Percentiles rank a stretch among this genome's conserved stretches.
phyloP scores from a whole-genome alignment of 2,888 invertebrate species.

The Gryllus longicercus region DNA sequence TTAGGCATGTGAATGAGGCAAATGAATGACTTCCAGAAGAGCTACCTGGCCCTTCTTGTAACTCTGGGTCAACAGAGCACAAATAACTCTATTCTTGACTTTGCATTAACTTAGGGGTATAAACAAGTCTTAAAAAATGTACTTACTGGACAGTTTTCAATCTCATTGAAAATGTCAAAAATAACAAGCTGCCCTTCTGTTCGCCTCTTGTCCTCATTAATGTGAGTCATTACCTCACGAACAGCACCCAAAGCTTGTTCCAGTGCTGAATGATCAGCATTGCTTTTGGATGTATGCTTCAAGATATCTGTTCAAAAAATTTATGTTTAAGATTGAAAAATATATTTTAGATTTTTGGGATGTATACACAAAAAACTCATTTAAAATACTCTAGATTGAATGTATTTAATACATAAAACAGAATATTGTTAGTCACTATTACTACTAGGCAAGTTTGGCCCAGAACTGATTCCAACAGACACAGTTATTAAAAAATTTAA shows the following conservation, averaged over 20 bases:
- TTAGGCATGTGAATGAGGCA: too few species aligned
- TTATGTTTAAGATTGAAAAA: neutral
- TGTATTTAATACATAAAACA: too few species aligned
- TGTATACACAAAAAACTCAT: neutral
- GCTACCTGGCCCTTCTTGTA: neutral
- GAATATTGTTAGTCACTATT: too few species aligned
- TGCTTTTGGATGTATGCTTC: slow-evolving; percentile 84
- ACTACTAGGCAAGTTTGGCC: too few species aligned
- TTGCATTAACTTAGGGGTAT: neutral
- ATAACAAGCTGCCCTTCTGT: slow-evolving; percentile 93
- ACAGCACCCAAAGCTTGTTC: slow-evolving; percentile 83
- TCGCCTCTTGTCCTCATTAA: slow-evolving; percentile 96
- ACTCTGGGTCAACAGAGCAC: neutral
- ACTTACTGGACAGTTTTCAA: slow-evolving; percentile 90
- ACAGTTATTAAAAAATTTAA: too few species aligned
- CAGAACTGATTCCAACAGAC: too few species aligned
- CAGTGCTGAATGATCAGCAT: slow-evolving; percentile 81
- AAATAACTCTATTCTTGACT: neutral
- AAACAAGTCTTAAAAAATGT: neutral
- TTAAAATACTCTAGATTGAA: neutral
- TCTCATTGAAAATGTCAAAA: slow-evolving; percentile 97
- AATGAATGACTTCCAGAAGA: neutral
- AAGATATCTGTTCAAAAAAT: slow-evolving; percentile 68
- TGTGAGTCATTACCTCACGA: slow-evolving; percentile 91
- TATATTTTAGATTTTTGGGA: neutral